Base-by-base conservation (phyloP, 2,113 vertebrate genomes). In the Tachysurus vachellii region DNA sequence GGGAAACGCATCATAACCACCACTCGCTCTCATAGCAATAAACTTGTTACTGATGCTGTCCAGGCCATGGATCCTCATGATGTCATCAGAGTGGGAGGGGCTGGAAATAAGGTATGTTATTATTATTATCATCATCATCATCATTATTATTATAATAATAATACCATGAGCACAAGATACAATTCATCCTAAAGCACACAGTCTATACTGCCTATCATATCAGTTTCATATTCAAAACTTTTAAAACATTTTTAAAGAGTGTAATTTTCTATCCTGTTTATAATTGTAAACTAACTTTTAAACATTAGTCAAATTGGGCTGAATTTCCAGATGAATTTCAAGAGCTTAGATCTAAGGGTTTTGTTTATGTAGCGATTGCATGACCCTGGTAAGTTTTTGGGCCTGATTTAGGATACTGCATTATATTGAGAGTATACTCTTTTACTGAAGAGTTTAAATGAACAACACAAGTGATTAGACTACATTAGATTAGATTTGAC, bases 11-110 rank as follows among this genome's bases (percentile, higher is more conserved):
- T 99, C 0, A 36, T 99, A 12, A 93, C 97, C 11, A 99, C 98
- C 3, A 99, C 98, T 0, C 96, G 98, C 59, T 99, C 98, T 53
- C 98, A 99, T 86, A 97, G 96, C 95, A 99, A 93, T 93, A 95
- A 97, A 91, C 80, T 97, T 85, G 97, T 99, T 3, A 97, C 93
- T 0, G 97, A 98, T 87, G 96, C 97, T 5, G 94, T 99, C 0
- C 82, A 94, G 0, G 98, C 97, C 85, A 96, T 99, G 96, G 96
- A 97, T 68, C 98, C 98, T 3, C 95, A 99, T 77, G 92, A 93
- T 0, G 95, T 99, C 64, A 92, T 99, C 79, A 94, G 94, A 91
- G 98, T 99, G 57, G 98, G 98, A 12, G 98, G 98, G 83, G 98
- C 98, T 80, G 98, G 98, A 87, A 99, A 99, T 91, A 99, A 99